Evolutionary conservation across 2,888 invertebrate species (phyloP), one percentile per base, ranked within the genome.

Genomic region (Tetropium fuscum): DNA sequence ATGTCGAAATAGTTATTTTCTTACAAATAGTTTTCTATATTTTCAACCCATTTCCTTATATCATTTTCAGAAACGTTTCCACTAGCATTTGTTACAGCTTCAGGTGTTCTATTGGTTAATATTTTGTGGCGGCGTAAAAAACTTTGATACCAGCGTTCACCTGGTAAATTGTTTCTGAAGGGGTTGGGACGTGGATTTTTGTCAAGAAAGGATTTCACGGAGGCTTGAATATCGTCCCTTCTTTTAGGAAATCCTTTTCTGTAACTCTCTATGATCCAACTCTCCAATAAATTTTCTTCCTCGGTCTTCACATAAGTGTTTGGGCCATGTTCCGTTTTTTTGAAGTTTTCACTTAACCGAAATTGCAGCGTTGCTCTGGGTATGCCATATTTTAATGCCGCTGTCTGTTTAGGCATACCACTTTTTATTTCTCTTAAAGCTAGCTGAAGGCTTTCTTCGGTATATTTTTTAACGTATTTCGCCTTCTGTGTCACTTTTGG

Each of bases 201-300:
- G 25, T 66, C 68, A 30, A 69, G 55, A 60, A 70, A 67, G 3
- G 54, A 16, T 57, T 66, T 68, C 2, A 66, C 64, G 2, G 51
- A 53, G n/a, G 51, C 7, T 51, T 66, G 66, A 8, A 69, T 49
- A 58, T 68, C 77, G 67, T 69, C 71, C 70, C 47, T 68, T 54
- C 60, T 56, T 48, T 64, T 65, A 19, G 59, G 59, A 49, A 64
- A 64, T 3, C 51, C 62, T 53, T 63, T 62, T 11, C 51, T 19
- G 8, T 62, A 51, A 43, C 20, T 53, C 8, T 54, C 44, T 15
- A 56, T 4, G 30, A 61, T 25, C 56, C 48, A 64, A 1, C 53
- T 15, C 7, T 48, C 41, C 41, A 64, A 30, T 16, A 44, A 19
- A n/a, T 54, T 7, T 54, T 59, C 48, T 48, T 59, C 43, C 10